These are phyloP conservation scores for Iphiclides podalirius DNA, from an alignment of 2,888 invertebrate genomes.

Conservation along the genomic window DNA sequence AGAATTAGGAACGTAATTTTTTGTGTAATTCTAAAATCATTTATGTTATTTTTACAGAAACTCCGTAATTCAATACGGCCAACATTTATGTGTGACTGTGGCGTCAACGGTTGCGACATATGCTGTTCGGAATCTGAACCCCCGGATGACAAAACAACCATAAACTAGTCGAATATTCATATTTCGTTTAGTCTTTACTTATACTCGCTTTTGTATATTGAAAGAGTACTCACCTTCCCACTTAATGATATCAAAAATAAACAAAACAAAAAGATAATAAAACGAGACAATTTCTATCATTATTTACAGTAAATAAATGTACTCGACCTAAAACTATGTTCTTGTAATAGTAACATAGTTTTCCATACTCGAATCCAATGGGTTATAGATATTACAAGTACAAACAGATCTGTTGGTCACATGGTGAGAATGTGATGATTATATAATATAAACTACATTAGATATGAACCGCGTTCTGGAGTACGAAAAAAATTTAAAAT, in stretches of 20 bases:
- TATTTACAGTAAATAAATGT: constrained; percentile 48
- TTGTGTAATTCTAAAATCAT: neutral
- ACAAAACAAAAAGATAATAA: constrained; percentile 52
- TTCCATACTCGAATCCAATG: constrained; percentile 39
- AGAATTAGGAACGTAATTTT: no score
- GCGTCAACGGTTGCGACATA: constrained; percentile 87
- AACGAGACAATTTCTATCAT: constrained; percentile 54
- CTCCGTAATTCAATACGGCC: constrained; percentile 87
- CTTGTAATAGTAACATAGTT: constrained; percentile 39
- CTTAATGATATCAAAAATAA: constrained; percentile 53
- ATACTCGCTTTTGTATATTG: constrained; percentile 22
- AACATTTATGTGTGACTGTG: constrained; percentile 86
- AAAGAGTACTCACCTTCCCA: constrained; percentile 34
- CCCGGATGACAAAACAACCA: constrained; percentile 65
- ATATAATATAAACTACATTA: constrained; percentile 4
- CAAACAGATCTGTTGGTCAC: constrained; percentile 33
- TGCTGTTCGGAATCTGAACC: constrained; percentile 71
- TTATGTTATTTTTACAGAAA: constrained; percentile 81
- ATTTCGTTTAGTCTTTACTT: constrained; percentile 20
- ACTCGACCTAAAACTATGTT: constrained; percentile 54
- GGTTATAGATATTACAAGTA: constrained; percentile 33
- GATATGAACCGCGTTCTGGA: neutral
- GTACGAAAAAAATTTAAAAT: no score
- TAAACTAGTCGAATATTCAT: constrained; percentile 51
- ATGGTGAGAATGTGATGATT: constrained; percentile 1